Evolutionary conservation across 1,140 invertebrate species (phyloP), one percentile per base, ranked within the genome.

Genomic region (Eufriesea mexicana): DNA sequence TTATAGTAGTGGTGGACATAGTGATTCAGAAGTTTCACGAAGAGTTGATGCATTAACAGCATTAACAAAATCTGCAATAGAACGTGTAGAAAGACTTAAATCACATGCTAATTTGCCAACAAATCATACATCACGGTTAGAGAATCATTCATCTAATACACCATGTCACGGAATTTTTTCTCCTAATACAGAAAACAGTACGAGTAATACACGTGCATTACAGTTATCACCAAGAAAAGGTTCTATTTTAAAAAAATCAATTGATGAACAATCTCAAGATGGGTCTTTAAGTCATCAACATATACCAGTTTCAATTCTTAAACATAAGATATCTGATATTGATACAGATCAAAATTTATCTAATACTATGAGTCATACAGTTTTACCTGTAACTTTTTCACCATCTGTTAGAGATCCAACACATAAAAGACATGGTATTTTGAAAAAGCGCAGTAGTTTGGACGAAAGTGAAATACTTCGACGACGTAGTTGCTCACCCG

Each of bases 381-480:
- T 83, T 42, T 86, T 91, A 61, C 89, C 90, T 62, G 91, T 91
- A 54, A 92, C 83, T 62, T 92, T 91, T 78, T 95, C 94, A 70
- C 92, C 94, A 74, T 95, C 95, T 81, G 96, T 90, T 62, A 90
- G 85, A 70, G 89, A 90, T 55, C 79, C 86, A 14, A 96, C 96
- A n/a, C 93, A 95, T 76, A 95, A 96, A 89, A 96, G 96, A 68
- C 96, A 96, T 90, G 97, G 97, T 64, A 98, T 98, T 89, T 93
- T 98, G 62, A 98, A 98, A 90, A 97, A 97, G 93, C 95, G 96
- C 64, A 95, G 96, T 74, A 97, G 97, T 88, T 94, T 97, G 76
- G 97, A 97, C 89, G 97, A 97, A 90, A 96, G 96, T 7, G 96
- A 96, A 92, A 96, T 96, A 66, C 94, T 96, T 78, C 94, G 96